A percentile compares a stretch with the other conserved stretches of the same genome.
These are phyloP conservation scores for Allophyes oxyacanthae DNA, from an alignment of 2,888 invertebrate genomes.

Conservation along the genomic window DNA sequence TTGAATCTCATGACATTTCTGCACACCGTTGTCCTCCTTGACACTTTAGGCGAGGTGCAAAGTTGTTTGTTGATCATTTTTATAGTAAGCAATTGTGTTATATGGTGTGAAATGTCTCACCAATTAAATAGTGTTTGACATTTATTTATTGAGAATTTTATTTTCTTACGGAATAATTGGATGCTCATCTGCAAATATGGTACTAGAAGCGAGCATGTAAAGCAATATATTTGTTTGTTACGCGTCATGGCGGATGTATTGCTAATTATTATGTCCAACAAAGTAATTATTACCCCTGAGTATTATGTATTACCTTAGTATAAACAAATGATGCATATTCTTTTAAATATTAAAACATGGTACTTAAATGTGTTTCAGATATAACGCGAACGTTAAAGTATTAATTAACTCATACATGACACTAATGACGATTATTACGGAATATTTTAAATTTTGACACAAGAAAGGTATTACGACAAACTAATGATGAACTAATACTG, in stretches of 20 bases:
- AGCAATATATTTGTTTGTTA: constrained; percentile 66
- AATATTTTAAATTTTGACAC: constrained; percentile 61
- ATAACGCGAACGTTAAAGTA: constrained; percentile 56
- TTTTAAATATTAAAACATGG: constrained; percentile 60
- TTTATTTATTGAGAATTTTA: constrained; percentile 89
- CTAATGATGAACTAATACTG: constrained; percentile 50
- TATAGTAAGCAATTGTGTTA: constrained; percentile 89
- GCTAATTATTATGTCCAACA: constrained; percentile 58
- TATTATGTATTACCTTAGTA: constrained; percentile 54
- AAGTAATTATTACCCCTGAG: constrained; percentile 57
- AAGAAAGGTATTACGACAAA: constrained; percentile 70
- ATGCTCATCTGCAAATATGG: constrained; percentile 89
- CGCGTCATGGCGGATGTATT: constrained; percentile 64
- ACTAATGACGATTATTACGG: constrained; percentile 62
- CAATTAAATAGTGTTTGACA: constrained; percentile 87
- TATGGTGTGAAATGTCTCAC: constrained; percentile 86
- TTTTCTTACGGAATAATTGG: constrained; percentile 86
- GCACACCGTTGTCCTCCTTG: constrained; percentile 78
- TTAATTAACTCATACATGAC: constrained; percentile 72
- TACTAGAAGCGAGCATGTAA: constrained; percentile 68
- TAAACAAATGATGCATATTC: constrained; percentile 48
- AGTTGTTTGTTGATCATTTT: constrained; percentile 89
- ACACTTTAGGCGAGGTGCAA: constrained; percentile 83
- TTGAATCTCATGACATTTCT: constrained; percentile 87
- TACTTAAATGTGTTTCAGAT: constrained; percentile 72